Conservation (phyloP, 35 echinoderm and acorn worm species). For the Lytechinus variegatus region DNA sequence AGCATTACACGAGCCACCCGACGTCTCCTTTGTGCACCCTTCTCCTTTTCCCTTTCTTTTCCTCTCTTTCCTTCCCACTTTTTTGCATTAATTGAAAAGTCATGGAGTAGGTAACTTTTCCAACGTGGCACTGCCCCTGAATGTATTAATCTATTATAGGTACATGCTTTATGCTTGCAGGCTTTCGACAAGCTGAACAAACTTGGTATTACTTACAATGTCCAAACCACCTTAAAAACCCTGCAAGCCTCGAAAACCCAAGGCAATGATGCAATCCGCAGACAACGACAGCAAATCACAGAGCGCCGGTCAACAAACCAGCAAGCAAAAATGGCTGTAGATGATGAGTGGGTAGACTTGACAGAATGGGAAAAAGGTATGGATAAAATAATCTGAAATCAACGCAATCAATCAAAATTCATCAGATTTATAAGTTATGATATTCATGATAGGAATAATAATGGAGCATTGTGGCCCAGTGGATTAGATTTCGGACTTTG, state of each 20-base stretch:
- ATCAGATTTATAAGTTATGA: background rate
- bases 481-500: background rate
- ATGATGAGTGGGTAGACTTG: background rate
- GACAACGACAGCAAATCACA: background rate
- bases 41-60: no score
- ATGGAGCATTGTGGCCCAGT: background rate
- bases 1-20: no score
- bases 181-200: background rate
- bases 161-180: background rate
- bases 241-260: background rate
- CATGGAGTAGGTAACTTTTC: no score
- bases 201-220: background rate
- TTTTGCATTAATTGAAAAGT: no score
- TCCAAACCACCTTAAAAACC: background rate
- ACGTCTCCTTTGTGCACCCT: no score
- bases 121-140: no score
- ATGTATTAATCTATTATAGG: no score
- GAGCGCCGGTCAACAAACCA: background rate
- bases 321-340: background rate
- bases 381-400: background rate
- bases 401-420: background rate
- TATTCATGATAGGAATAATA: background rate
- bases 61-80: no score
- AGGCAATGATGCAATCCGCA: background rate
- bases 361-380: background rate